Conservation (phyloP, 1,140 invertebrate species). For the Sycobia sp. region DNA sequence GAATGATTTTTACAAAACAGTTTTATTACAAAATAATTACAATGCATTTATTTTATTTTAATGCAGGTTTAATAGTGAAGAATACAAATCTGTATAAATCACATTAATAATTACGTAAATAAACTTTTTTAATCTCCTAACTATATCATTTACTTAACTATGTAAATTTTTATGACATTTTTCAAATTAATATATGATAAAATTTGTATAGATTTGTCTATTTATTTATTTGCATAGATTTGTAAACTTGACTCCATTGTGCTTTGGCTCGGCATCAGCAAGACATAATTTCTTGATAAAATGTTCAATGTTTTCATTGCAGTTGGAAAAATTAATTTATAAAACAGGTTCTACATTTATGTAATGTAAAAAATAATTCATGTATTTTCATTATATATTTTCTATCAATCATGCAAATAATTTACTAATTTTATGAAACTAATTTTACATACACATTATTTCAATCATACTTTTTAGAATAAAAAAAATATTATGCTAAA, state of each 20-base stretch:
- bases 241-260: slow-evolving; percentile 2
- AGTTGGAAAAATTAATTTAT: slow-evolving; percentile 8
- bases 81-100: slow-evolving; percentile 15
- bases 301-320: background rate
- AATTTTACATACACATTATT: slow-evolving; percentile 4
- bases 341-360: slow-evolving; percentile 20
- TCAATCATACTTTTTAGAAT: slow-evolving; percentile 14
- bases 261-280: slow-evolving; percentile 14
- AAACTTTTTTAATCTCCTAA: slow-evolving; percentile 12
- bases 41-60: slow-evolving; percentile 6
- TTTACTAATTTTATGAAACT: slow-evolving; percentile 21
- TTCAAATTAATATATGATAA: background rate
- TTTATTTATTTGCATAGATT: too few species aligned
- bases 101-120: slow-evolving; percentile 6
- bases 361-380: slow-evolving; percentile 19
- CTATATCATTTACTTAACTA: background rate
- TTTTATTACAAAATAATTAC: slow-evolving; percentile 21
- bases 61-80: background rate
- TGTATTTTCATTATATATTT: slow-evolving; percentile 9
- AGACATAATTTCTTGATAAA: background rate
- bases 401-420: slow-evolving; percentile 28
- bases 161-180: background rate
- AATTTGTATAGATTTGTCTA: too few species aligned
- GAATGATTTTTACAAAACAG: slow-evolving; percentile 24
- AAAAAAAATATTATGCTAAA: slow-evolving; percentile 24